A percentile compares a stretch with the other conserved stretches of the same genome.
phyloP scores from a whole-genome alignment of 2,113 vertebrate species.

The Phylloscopus trochiloides region DNA sequence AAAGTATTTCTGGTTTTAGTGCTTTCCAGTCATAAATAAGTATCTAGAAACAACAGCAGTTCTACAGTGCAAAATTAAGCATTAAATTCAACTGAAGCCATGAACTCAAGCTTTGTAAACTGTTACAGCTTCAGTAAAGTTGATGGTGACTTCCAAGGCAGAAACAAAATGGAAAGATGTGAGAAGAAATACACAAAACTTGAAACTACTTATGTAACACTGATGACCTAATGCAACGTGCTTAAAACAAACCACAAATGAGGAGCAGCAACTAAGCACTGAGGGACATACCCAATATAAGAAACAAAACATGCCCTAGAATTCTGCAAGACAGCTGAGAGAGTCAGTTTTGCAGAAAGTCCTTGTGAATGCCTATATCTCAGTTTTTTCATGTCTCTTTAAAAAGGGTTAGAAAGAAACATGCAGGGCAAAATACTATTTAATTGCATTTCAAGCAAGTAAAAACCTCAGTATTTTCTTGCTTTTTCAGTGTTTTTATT shows the following conservation, averaged over 20 bases:
- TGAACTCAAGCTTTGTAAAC: neutral
- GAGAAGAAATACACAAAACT: neutral
- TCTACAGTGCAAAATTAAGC: neutral
- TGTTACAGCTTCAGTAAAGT: neutral
- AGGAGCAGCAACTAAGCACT: neutral
- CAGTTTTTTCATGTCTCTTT: neutral
- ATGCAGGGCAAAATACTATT: neutral
- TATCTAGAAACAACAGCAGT: neutral
- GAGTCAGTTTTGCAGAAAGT: neutral
- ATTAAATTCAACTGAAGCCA: neutral
- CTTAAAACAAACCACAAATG: neutral
- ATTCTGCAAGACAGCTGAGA: neutral
- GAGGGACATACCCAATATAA: neutral
- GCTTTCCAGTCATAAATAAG: neutral
- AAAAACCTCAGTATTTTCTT: neutral
- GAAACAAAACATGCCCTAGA: neutral
- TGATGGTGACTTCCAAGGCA: neutral
- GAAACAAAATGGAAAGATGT: neutral
- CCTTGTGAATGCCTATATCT: neutral
- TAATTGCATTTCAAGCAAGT: neutral
- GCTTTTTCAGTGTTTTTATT: neutral
- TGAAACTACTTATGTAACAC: neutral
- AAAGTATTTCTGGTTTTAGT: neutral
- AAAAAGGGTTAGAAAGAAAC: neutral
- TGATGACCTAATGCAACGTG: neutral